These are phyloP conservation scores for Dasypolia templi DNA, from an alignment of 2,888 invertebrate species.

Conservation along the genomic window DNA sequence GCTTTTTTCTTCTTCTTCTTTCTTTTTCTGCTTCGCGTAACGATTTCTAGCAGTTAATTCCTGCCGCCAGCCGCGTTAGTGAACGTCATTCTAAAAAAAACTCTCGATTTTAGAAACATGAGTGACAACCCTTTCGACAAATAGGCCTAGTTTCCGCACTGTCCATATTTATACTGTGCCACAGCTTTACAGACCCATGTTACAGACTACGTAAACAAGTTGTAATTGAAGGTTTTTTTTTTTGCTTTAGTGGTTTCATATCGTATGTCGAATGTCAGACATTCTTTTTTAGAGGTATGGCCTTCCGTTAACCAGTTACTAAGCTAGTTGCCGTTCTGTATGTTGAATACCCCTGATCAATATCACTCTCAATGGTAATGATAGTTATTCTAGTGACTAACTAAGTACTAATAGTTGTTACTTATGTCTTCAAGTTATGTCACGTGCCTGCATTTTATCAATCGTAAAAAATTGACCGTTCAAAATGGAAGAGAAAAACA, in stretches of 20 bases:
- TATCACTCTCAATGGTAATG: conserved; percentile 4
- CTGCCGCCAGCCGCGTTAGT: too few relatives aligned
- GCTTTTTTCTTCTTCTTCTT: too few relatives aligned
- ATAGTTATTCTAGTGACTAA: conserved; percentile 40
- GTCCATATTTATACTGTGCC: too few relatives aligned
- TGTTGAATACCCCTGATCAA: conserved; percentile 28
- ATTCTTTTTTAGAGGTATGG: neutral
- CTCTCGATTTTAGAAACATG: too few relatives aligned
- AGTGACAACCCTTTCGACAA: too few relatives aligned
- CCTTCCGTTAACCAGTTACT: neutral
- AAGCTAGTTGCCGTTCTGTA: neutral
- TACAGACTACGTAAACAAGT: neutral
- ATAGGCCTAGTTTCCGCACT: too few relatives aligned
- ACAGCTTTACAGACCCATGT: too few relatives aligned
- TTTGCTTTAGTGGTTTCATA: neutral
- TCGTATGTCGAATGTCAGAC: too few relatives aligned
- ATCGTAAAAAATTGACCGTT: conserved; percentile 21
- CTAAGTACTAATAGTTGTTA: conserved; percentile 19
- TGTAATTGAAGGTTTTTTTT: neutral
- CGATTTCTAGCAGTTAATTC: too few relatives aligned
- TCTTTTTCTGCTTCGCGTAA: too few relatives aligned
- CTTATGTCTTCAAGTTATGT: conserved; percentile 15
- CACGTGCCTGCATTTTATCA: conserved; percentile 39
- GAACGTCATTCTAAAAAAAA: too few relatives aligned
- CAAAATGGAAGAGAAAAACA: neutral